A percentile compares a stretch with the other conserved stretches of the same genome.
These are phyloP conservation scores for Oceanodroma tethys DNA, from an alignment of 2,113 vertebrate genomes.

Conservation along the genomic window DNA sequence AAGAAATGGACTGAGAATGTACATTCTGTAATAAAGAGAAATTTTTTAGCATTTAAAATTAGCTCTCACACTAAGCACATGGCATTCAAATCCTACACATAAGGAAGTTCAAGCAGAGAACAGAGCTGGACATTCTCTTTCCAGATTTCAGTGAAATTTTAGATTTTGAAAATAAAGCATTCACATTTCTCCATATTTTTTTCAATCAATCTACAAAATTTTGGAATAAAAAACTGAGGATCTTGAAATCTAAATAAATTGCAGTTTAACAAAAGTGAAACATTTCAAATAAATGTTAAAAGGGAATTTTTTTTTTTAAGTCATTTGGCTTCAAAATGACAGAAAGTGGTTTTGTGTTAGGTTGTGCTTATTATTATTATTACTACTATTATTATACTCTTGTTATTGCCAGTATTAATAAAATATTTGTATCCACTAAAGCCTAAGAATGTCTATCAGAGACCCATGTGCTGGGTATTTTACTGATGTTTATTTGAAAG, in stretches of 20 bases:
- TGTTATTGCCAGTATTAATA: slow-evolving; percentile 37
- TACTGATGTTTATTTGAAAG: slow-evolving; percentile 42
- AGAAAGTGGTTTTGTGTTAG: neutral
- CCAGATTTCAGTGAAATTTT: slow-evolving; percentile 22
- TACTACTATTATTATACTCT: neutral
- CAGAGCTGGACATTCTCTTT: neutral
- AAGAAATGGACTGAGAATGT: slow-evolving; percentile 25
- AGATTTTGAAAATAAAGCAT: slow-evolving; percentile 38
- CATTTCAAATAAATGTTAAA: slow-evolving; percentile 23
- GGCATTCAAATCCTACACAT: neutral
- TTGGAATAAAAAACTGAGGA: neutral
- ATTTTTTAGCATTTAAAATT: neutral
- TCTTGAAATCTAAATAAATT: slow-evolving; percentile 7
- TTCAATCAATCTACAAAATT: neutral
- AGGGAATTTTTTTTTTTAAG: neutral
- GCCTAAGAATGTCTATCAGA: neutral
- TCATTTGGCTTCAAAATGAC: neutral
- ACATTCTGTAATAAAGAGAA: neutral
- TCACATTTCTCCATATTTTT: neutral
- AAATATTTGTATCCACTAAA: neutral
- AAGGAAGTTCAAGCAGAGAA: neutral
- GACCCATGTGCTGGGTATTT: neutral
- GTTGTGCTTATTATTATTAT: neutral
- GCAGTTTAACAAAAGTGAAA: neutral
- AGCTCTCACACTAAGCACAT: neutral